These are phyloP conservation scores for Calameuta idolon DNA, from an alignment of 2,888 invertebrate species.

Conservation along the genomic window DNA sequence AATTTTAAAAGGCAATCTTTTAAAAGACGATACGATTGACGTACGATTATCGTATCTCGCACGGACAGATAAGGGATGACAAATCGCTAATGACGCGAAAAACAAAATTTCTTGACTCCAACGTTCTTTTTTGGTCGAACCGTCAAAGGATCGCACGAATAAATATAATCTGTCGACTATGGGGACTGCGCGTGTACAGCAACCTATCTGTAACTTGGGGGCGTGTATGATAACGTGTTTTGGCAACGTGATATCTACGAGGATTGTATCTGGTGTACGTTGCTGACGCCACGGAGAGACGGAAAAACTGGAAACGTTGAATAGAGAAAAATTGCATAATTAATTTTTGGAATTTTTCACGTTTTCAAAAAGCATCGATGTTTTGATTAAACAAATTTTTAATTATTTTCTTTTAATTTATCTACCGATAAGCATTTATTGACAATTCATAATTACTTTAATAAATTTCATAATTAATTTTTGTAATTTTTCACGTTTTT, in stretches of 20 bases:
- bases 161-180: background rate
- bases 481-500: too few relatives aligned
- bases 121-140: background rate
- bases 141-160: background rate
- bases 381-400: too few relatives aligned
- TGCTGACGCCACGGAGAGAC: background rate
- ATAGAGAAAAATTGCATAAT: too few relatives aligned
- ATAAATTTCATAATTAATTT: too few relatives aligned
- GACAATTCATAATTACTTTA: too few relatives aligned
- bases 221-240: constrained; percentile 35
- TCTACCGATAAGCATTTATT: too few relatives aligned
- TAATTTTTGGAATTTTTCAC: too few relatives aligned
- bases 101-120: background rate
- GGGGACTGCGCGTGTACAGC: background rate
- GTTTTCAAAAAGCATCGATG: too few relatives aligned
- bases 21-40: background rate
- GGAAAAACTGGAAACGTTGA: background rate
- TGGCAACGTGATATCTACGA: constrained; percentile 35
- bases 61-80: background rate
- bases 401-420: too few relatives aligned
- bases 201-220: constrained; percentile 20
- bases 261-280: background rate
- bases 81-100: background rate
- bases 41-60: background rate
- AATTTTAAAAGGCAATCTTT: too few relatives aligned